A percentile compares a stretch with the other conserved stretches of the same genome.
Evolutionary conservation across 1,140 invertebrate genomes (phyloP).

Genomic region (Lithobius niger): DNA sequence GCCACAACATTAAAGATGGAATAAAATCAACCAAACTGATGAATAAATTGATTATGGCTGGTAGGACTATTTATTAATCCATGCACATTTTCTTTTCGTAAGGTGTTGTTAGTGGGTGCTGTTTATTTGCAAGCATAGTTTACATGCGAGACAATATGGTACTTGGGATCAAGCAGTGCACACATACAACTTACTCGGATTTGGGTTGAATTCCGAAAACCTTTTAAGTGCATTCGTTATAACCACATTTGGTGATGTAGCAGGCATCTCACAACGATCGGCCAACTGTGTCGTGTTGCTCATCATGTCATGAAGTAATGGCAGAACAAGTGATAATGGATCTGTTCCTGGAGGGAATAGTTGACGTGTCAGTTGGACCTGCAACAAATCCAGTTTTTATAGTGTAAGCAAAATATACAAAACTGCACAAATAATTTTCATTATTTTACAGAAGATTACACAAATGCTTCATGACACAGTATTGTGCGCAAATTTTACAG

Average conservation of each 20-base stretch:
- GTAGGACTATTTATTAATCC: no score
- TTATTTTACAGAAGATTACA: background rate
- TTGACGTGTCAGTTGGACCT: conserved; percentile 71
- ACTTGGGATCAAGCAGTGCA: background rate
- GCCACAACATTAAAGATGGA: no score
- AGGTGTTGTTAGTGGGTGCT: no score
- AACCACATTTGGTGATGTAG: conserved; percentile 33
- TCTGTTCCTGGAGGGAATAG: conserved; percentile 48
- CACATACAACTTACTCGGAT: conserved; percentile 30
- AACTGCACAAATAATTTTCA: background rate
- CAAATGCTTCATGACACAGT: no score
- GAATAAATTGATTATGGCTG: no score
- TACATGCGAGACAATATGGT: no score
- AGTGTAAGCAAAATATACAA: background rate
- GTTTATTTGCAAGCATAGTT: no score
- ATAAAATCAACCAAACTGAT: no score
- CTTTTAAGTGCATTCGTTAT: conserved; percentile 52
- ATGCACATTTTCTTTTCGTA: no score
- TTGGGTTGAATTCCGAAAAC: conserved; percentile 51
- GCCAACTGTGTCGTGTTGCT: conserved; percentile 73
- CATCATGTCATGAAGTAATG: conserved; percentile 73
- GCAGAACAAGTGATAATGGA: conserved; percentile 64
- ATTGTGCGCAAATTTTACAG: no score
- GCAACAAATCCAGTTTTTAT: conserved; percentile 25
- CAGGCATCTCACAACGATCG: conserved; percentile 41